Conservation (phyloP, 2,113 vertebrate genomes). For the Hylia prasina region DNA sequence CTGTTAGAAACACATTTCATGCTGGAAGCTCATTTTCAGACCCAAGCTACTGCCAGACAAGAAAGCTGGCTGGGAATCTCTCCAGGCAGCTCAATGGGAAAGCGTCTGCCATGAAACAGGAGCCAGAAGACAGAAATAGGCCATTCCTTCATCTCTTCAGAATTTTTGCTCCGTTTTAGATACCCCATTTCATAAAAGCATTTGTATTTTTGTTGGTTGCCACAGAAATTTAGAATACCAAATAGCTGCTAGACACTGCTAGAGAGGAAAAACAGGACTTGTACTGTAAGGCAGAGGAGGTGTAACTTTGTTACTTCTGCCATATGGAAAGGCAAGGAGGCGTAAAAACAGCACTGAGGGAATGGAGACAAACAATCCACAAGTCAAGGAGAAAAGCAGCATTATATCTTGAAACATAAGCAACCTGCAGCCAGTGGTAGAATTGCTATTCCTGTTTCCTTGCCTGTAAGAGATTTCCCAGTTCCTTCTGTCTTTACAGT, state of each 20-base stretch:
- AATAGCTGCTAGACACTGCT: background rate
- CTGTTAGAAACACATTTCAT: constrained; percentile 66
- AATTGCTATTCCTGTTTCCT: background rate
- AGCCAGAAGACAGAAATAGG: constrained; percentile 4
- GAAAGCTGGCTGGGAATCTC: background rate
- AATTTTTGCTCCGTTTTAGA: background rate
- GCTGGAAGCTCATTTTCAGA: background rate
- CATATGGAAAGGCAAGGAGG: background rate
- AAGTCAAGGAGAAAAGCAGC: background rate
- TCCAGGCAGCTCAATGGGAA: background rate
- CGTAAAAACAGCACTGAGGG: background rate
- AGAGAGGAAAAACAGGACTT: background rate
- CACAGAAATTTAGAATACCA: background rate
- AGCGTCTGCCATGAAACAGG: background rate
- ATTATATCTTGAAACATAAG: background rate
- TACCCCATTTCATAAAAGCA: background rate
- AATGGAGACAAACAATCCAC: background rate
- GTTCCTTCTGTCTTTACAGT: background rate
- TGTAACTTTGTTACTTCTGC: background rate
- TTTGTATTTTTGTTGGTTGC: background rate
- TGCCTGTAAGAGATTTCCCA: background rate
- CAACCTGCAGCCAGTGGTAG: background rate
- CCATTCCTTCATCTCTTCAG: background rate
- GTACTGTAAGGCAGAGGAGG: background rate
- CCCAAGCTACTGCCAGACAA: background rate